Base-by-base conservation (phyloP, 2,888 invertebrate genomes). In the Leptothorax acervorum region DNA sequence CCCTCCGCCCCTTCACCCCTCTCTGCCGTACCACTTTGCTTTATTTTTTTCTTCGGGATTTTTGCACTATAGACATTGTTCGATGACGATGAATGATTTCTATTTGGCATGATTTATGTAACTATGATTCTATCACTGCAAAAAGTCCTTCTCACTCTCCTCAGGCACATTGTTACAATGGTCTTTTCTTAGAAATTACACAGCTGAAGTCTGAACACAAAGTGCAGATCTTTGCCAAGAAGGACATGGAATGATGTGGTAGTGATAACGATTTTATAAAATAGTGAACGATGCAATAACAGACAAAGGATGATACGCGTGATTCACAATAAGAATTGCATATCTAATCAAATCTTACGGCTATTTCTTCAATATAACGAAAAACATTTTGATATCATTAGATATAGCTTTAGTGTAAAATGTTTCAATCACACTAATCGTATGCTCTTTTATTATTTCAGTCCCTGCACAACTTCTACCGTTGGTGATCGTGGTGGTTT, bases 401-500 rank as follows among this genome's bases (percentile, higher is more conserved):
- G 23, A 23, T 35, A 11, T 60, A 79, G 18, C 1, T 53, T 60
- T 8, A 28, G 6, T 53, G 3, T 68, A 55, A 78, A 35, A 35
- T 23, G 23, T 57, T 57, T 78, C n/a, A 45, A 35, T 35, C 35
- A 35, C 6, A 48, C 62, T 83, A 60, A 78, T 55, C 8, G 23
- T 39, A 28, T 53, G n/a, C 18, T 42, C 39, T 70, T 66, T 74
- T 82, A 51, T 79, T 62, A 62, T 85, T 85, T 12, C 86, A 87
- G 88, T 84, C 74, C 71, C 82, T 86, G 31, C 71, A 82, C 82
- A 82, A 76, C 76, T 42, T 83, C 48, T 85, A 83, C 63, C 85
- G 76, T 87, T 92, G 93, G 92, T 93, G 93, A 94, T 93, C 91
- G 87, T 90, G 86, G 91, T 91, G 92, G 93, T 93, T 93, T 94